phyloP scores from a whole-genome alignment of 2,113 vertebrate genomes.

The Daboia siamensis region DNA sequence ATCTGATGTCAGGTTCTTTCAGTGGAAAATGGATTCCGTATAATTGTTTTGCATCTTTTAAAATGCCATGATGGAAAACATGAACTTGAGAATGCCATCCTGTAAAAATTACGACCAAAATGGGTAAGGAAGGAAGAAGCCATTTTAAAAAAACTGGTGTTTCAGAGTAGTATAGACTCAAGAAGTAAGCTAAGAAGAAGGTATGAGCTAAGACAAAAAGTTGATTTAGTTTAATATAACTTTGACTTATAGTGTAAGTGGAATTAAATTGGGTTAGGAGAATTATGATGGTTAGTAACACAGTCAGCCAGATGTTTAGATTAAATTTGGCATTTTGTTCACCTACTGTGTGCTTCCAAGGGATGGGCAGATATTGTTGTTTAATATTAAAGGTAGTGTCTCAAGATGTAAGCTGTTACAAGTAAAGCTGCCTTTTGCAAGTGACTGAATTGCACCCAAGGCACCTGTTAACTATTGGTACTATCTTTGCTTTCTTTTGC shows the following conservation, averaged over 20 bases:
- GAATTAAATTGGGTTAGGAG: neutral
- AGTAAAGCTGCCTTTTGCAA: neutral
- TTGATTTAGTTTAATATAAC: neutral
- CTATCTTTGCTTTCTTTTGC: too few relatives aligned
- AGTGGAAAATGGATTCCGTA: slow-evolving; percentile 19
- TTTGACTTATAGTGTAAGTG: neutral
- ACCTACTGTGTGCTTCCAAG: neutral
- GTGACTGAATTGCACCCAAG: neutral
- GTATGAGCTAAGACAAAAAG: neutral
- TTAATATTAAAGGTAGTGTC: neutral
- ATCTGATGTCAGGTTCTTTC: slow-evolving; percentile 24
- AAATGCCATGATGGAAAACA: slow-evolving; percentile 5
- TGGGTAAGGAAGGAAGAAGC: neutral
- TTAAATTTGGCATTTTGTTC: neutral
- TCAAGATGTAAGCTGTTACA: neutral
- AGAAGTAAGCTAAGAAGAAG: neutral
- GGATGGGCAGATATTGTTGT: neutral
- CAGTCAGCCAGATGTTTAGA: neutral
- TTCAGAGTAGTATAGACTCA: neutral
- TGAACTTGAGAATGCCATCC: neutral
- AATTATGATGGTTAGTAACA: neutral
- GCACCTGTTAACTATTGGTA: too few relatives aligned
- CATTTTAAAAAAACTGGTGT: neutral
- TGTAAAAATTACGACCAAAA: neutral
- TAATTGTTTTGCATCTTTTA: neutral